Base-by-base conservation (phyloP, 2,888 invertebrate species). In the Baronia brevicornis region DNA sequence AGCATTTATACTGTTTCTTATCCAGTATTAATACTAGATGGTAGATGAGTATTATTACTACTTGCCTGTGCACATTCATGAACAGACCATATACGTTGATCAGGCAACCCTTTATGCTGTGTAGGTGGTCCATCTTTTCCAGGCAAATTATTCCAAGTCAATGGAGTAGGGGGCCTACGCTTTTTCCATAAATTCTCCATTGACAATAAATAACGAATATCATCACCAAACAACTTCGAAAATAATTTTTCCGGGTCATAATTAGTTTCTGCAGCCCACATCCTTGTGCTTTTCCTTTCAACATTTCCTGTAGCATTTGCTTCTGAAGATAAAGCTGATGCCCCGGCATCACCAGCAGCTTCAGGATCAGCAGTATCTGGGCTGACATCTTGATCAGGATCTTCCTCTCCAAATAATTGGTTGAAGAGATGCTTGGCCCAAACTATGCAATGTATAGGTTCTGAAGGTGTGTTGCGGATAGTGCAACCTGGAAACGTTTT, bases 361-460 rank as follows among this genome's bases (percentile, higher is more conserved):
- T 98, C 98, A 4, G 97, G 97, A 78, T 98, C 98, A 9, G 93
- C 96, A 1, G 95, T 91, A 61, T 99, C 98, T 0, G 99, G 99
- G 5, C 98, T 97, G 2, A 99, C 98, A 68, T 98, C 98, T 60
- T 98, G 79, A 20, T 98, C 98, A 0, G 96, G 94, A 70, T 97
- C 97, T 40, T 92, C 91, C 75, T 98, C 97, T 0, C 99, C 99
- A 84, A 98, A 99, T 7, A 99, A 84, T 77, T 99, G 98, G 93
- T 98, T 98, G 79, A 98, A 99, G 5, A 99, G 88, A 86, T 98
- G 97, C 72, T 99, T 99, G 0, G 97, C 95, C 99, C 99, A 99
- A 9, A 99, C 98, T 48, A 99, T 97, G 69, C 99, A 99, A 75
- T 99, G 99, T 49, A 99, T 97, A 0, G 96, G 96, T 69, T 99